Evolutionary conservation across 2,888 invertebrate species (phyloP), one percentile per base, ranked within the genome.

Genomic region (Byasa hedistus): DNA sequence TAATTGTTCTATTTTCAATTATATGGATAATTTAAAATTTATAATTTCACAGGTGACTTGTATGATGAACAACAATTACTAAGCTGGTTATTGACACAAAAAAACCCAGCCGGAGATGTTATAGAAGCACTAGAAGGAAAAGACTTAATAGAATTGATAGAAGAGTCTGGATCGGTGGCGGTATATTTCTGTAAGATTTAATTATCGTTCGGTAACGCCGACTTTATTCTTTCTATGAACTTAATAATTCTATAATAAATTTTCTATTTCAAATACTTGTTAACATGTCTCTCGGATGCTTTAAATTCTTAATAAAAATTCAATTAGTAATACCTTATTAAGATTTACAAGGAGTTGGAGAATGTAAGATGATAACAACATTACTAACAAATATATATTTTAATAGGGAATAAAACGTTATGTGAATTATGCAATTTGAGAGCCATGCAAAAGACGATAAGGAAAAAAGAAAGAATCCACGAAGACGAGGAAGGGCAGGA

Each of bases 21-120:
- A 15, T 15, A 15, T 39, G 15, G 15, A 39, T 39, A 39, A 44
- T 44, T 58, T 2, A 22, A 44, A 27, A 21, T 32, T 1, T 48
- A n/a, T 48, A 54, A 60, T 51, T 48, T 17, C 23, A 21, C 71
- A 96, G 96, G 97, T 74, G 97, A 97, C 84, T 87, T 97, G 55
- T 97, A 96, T 80, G 96, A 97, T 79, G 97, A 97, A 86, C 95
- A 96, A 75, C 96, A 96, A 82, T 95, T 98, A 73, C 91, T 98
- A n/a, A 96, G 95, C 82, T 98, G 98, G 98, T 89, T 98, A 68
- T 84, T 98, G 76, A 96, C 96, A 52, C 97, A 98, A 87, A 98
- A 98, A 84, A 97, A 98, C 89, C 98, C 98, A 62, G 95, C 96
- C 58, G 97, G 97, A 56, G 97, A 98, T 81, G 94, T 97, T 61